These are phyloP conservation scores for Todiramphus chloris DNA, from an alignment of 2,113 vertebrate species.

Conservation along the genomic window DNA sequence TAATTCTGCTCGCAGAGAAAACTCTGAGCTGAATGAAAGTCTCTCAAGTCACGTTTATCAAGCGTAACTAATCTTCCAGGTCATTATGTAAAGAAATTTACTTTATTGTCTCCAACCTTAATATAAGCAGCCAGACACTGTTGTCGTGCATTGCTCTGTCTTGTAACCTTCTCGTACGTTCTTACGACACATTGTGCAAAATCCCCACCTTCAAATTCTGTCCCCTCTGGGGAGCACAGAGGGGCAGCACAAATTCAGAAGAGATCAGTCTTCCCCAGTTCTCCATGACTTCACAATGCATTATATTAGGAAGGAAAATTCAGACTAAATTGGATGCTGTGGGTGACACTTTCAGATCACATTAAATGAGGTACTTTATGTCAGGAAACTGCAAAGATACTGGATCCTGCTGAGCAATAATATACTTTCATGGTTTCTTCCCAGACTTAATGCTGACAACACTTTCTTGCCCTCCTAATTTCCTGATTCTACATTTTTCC, in stretches of 20 bases:
- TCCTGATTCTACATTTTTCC: background rate
- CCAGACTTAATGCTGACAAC: background rate
- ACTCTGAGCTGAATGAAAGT: background rate
- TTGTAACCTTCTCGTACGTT: background rate
- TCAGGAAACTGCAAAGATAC: background rate
- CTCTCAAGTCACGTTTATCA: constrained; percentile 5
- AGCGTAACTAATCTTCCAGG: constrained; percentile 18
- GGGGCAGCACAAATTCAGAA: background rate
- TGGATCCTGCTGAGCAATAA: background rate
- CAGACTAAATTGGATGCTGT: background rate
- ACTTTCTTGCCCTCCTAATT: background rate
- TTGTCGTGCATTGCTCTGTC: background rate
- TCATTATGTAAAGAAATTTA: constrained; percentile 6
- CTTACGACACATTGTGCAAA: background rate
- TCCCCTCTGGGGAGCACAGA: background rate
- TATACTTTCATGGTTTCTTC: background rate
- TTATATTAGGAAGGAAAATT: background rate
- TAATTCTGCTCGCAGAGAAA: background rate
- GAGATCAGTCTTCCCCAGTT: background rate
- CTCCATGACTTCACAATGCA: background rate
- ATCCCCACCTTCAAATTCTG: background rate
- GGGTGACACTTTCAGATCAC: background rate
- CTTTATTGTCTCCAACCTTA: constrained; percentile 20
- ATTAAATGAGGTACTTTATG: background rate
- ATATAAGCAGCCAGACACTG: background rate